Evolutionary conservation across 2,888 invertebrate species (phyloP).

Genomic region (Aromia moschata): DNA sequence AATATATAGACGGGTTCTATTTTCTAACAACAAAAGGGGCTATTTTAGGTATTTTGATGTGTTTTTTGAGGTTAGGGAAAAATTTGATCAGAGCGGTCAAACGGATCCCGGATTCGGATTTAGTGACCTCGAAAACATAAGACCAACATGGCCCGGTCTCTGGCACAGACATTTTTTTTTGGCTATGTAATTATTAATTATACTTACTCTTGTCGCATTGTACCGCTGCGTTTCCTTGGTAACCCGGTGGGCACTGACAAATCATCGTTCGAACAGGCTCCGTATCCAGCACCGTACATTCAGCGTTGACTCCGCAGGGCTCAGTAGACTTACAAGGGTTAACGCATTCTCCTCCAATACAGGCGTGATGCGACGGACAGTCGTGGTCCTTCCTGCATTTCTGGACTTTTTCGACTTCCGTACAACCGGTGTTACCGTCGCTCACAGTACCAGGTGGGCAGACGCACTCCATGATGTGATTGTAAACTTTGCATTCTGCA

Average conservation of each 20-base stretch:
- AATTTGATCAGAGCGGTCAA: too few relatives aligned
- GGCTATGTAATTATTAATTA: background rate
- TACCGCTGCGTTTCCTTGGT: slow-evolving; percentile 85
- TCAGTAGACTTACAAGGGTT: slow-evolving; percentile 83
- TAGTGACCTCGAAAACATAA: too few relatives aligned
- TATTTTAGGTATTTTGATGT: too few relatives aligned
- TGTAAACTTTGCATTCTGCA: slow-evolving; percentile 79
- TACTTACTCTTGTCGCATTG: slow-evolving; percentile 82
- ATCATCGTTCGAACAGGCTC: slow-evolving; percentile 87
- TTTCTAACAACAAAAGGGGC: too few relatives aligned
- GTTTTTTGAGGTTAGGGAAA: too few relatives aligned
- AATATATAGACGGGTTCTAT: too few relatives aligned
- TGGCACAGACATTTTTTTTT: too few relatives aligned
- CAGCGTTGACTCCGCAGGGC: slow-evolving; percentile 84
- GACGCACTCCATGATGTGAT: slow-evolving; percentile 80
- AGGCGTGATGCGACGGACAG: slow-evolving; percentile 84
- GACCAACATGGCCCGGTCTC: too few relatives aligned
- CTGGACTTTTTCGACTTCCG: slow-evolving; percentile 66
- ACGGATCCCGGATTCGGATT: too few relatives aligned
- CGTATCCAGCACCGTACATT: slow-evolving; percentile 82
- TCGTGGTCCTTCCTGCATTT: slow-evolving; percentile 82
- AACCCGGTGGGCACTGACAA: slow-evolving; percentile 87
- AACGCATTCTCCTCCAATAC: slow-evolving; percentile 82
- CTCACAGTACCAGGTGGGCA: slow-evolving; percentile 81
- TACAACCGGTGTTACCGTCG: slow-evolving; percentile 71